Percentiles rank a stretch among this genome's conserved stretches.
phyloP scores from a whole-genome alignment of 2,888 invertebrate species.

The Clitarchus hookeri region DNA sequence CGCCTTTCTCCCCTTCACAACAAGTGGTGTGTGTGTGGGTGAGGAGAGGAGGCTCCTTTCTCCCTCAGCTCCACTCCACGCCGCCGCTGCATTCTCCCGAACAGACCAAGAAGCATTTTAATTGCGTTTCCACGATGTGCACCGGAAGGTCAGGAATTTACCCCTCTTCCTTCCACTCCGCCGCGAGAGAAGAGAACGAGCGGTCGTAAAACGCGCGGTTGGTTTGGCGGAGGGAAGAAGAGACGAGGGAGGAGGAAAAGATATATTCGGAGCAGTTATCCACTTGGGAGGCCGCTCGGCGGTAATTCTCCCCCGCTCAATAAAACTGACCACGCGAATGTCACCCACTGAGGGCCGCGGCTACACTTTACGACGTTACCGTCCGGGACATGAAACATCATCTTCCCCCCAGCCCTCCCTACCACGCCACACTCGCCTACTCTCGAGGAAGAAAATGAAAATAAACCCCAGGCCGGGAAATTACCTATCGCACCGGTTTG shows the following conservation, averaged over 20 bases:
- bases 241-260: neutral
- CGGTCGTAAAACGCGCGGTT: neutral
- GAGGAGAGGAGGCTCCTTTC: no score
- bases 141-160: neutral
- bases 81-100: no score
- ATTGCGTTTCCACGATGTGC: neutral
- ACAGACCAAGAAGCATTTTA: neutral
- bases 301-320: constrained; percentile 9
- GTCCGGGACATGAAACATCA: neutral
- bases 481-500: neutral
- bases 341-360: neutral
- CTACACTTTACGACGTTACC: neutral
- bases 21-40: no score
- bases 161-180: neutral
- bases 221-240: neutral
- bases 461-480: neutral
- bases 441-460: neutral
- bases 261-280: neutral
- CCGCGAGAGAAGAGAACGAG: neutral
- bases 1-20: no score
- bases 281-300: neutral
- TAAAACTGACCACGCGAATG: neutral
- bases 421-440: no score
- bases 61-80: no score
- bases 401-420: neutral